Conservation (phyloP, 1,140 invertebrate species). For the Copidosoma floridanum region DNA sequence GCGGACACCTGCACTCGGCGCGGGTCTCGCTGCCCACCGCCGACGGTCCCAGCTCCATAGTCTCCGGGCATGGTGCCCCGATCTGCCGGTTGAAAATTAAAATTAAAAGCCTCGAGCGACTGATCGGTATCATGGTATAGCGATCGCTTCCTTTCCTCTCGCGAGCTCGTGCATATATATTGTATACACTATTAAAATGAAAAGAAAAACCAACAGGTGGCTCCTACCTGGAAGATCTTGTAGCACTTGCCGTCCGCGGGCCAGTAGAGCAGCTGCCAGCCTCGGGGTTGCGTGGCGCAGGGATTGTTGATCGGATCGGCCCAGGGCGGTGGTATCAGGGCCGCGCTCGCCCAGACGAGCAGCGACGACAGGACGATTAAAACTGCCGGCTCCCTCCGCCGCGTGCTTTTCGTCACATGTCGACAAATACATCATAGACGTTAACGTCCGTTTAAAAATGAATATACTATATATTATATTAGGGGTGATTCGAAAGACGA, state of each 20-base stretch:
- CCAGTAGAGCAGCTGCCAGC: constrained; percentile 84
- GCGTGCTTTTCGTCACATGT: no score
- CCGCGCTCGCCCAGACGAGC: constrained; percentile 40
- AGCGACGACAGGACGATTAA: constrained; percentile 29
- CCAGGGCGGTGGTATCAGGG: constrained; percentile 80
- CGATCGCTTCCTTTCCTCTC: no score
- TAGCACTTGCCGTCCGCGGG: constrained; percentile 78
- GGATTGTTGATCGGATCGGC: constrained; percentile 77
- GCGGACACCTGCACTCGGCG: constrained; percentile 76
- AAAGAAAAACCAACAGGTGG: no score
- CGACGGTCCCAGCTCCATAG: constrained; percentile 74
- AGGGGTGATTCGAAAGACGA: no score
- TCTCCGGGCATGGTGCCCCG: constrained; percentile 76
- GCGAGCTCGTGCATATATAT: no score
- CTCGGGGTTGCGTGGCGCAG: constrained; percentile 72
- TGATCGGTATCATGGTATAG: no score
- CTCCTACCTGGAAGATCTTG: constrained; percentile 74
- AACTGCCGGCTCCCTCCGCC: no score
- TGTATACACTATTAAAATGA: no score
- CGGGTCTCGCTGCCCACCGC: constrained; percentile 60
- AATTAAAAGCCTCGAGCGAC: no score
- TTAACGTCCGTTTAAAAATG: no score
- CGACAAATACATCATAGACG: no score
- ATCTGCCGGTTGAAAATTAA: constrained; percentile 57
- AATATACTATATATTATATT: no score